These are phyloP conservation scores for Anisognathus igniventris DNA, from an alignment of 2,797 vertebrate species.

Conservation along the genomic window DNA sequence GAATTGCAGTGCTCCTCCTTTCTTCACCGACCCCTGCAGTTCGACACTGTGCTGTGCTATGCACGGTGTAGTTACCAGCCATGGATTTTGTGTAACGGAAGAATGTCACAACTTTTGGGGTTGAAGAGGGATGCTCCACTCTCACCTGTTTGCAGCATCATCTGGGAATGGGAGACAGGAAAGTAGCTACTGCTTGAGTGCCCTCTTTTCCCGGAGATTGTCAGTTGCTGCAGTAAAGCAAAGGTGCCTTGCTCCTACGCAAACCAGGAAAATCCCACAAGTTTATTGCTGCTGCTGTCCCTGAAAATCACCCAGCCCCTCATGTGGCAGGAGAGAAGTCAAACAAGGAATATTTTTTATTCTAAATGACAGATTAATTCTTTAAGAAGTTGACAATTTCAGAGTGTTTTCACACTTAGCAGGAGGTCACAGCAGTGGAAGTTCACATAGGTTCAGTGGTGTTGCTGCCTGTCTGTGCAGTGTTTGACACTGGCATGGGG, in stretches of 20 bases:
- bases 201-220: background rate
- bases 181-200: background rate
- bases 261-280: background rate
- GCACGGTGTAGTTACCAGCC: background rate
- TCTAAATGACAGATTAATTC: background rate
- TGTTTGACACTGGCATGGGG: fast-evolving
- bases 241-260: fast-evolving
- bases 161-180: background rate
- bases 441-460: background rate
- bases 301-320: background rate
- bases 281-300: fast-evolving
- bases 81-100: background rate
- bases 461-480: background rate
- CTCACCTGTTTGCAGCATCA: background rate
- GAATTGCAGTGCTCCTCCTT: background rate
- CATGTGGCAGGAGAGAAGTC: background rate
- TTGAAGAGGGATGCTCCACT: background rate
- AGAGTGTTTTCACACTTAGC: background rate
- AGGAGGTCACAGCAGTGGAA: background rate
- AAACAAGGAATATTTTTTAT: background rate
- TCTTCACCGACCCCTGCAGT: fast-evolving
- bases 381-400: background rate
- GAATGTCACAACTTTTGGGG: background rate
- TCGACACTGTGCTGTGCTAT: fast-evolving
- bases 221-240: background rate